Evolutionary conservation across 2,113 vertebrate species (phyloP), one percentile per base, ranked within the genome.

Genomic region (Upupa epops): DNA sequence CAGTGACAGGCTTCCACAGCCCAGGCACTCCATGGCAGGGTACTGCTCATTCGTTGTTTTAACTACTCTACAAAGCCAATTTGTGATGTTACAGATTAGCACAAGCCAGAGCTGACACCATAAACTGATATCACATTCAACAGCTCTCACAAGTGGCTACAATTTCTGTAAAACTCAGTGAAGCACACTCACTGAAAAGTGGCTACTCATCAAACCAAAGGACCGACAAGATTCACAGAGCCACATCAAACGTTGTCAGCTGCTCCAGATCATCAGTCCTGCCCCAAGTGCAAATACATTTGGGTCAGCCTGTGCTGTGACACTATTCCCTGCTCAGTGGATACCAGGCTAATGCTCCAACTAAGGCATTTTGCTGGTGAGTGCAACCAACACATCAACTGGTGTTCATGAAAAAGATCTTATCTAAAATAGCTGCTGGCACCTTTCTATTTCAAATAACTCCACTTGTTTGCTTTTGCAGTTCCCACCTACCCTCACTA

Each of bases 401-500:
- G 25, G 26, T 74, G 75, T 5, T 80, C 71, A 48, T 2, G 34
- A 46, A 61, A 46, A 93, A 93, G 87, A 79, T 77, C 55, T 92
- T 91, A 84, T 69, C 56, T 77, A 91, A 92, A 94, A 92, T 85
- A 96, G 88, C 91, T 90, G 69, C 72, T 95, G 72, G 79, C 83
- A 94, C 78, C 79, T 79, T 79, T 82, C 46, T 83, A 54, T 65
- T 34, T 83, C 61, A 73, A 42, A 42, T 42, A 42, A 42, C 72
- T 54, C 85, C 56, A 29, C 58, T 70, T 7, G 0, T 83, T 88
- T 88, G 79, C 80, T 91, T 90, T 94, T 91, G 85, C 92, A 88
- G 77, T 46, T 96, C 86, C 86, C 88, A 94, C 90, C 79, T 92
- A 87, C 93, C 86, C 77, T 92, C 92, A 93, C 69, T 88, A 83